A percentile compares a stretch with the other conserved stretches of the same genome.
phyloP scores from a whole-genome alignment of 2,113 vertebrate genomes.

The Lontra canadensis region DNA sequence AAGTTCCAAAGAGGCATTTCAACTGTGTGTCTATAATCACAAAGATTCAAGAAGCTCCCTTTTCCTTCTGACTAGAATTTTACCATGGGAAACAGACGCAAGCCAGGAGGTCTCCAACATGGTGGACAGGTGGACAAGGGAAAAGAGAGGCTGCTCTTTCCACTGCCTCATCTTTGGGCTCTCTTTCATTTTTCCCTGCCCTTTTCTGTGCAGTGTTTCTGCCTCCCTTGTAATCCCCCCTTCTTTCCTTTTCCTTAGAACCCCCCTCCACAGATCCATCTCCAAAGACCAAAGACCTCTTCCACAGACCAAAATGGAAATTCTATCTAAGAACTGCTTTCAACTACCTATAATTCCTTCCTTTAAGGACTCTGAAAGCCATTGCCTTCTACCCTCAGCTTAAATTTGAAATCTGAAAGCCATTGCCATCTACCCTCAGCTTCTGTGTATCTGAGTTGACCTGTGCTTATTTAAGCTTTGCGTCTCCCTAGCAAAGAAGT shows the following conservation, averaged over 20 bases:
- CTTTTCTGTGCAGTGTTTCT: slow-evolving; percentile 66
- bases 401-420: not conserved
- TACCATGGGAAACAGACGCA: not conserved
- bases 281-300: not conserved
- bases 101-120: not conserved
- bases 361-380: not conserved
- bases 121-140: not conserved
- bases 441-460: not conserved
- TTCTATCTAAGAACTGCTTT: not conserved
- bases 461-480: not conserved
- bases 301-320: not conserved
- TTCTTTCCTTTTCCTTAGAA: slow-evolving; percentile 51
- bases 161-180: not conserved
- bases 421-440: not conserved
- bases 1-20: not conserved
- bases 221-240: not conserved
- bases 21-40: not conserved
- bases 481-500: not conserved
- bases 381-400: not conserved
- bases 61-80: not conserved
- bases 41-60: not conserved
- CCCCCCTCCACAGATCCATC: slow-evolving; percentile 55
- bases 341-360: not conserved
- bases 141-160: accelerated
- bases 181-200: slow-evolving; percentile 1